Conservation (phyloP, 2,888 invertebrate genomes). For the Lycocerus yunnanus region DNA sequence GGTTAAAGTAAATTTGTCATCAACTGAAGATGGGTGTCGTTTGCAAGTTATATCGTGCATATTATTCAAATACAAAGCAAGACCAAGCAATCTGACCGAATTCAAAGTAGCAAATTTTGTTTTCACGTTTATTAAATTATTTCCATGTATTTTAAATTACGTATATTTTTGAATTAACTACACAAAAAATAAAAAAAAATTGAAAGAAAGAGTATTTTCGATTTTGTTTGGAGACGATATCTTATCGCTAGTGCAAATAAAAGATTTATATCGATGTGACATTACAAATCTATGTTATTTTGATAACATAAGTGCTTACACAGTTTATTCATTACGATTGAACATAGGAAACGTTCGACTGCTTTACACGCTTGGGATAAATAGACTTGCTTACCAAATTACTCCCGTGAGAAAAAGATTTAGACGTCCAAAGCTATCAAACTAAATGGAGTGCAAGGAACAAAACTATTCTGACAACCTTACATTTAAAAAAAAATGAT, state of each 20-base stretch:
- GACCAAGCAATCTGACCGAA: too few species aligned
- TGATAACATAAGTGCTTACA: neutral
- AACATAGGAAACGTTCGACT: neutral
- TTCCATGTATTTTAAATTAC: too few species aligned
- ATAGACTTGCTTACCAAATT: neutral
- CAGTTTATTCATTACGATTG: neutral
- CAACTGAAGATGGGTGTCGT: too few species aligned
- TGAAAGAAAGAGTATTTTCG: neutral
- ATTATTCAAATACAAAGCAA: too few species aligned
- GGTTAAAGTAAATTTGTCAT: too few species aligned
- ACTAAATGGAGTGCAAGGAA: neutral
- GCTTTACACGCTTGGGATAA: neutral
- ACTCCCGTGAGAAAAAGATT: neutral
- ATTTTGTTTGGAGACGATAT: neutral
- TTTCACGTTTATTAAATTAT: too few species aligned
- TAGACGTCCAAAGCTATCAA: neutral
- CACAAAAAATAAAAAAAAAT: too few species aligned
- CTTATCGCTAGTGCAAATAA: neutral
- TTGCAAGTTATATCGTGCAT: neutral
- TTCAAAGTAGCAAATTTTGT: too few species aligned
- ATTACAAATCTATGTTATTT: neutral
- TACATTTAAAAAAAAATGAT: neutral
- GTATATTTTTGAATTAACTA: too few species aligned
- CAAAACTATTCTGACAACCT: neutral
- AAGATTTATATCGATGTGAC: neutral